Conservation (phyloP, 2,888 invertebrate genomes). For the Pediacus dermestoides region DNA sequence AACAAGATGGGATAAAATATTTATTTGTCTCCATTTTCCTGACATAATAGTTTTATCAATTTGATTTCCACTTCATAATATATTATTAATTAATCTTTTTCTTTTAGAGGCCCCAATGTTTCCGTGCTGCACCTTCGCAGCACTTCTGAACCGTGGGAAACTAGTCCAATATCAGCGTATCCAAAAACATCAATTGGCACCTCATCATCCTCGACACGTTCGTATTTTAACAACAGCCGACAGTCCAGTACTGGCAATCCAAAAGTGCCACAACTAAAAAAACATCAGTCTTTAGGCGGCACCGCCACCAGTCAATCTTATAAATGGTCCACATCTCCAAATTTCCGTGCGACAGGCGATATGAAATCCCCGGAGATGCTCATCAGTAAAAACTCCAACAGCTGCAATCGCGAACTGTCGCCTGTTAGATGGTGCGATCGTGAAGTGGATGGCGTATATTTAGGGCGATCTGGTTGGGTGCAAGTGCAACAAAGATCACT, state of each 20-base stretch:
- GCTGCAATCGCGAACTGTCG: slow-evolving; percentile 53
- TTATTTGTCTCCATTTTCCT: no score
- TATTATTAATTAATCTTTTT: slow-evolving; percentile 14
- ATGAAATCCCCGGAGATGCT: slow-evolving; percentile 51
- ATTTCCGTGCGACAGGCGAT: slow-evolving; percentile 46
- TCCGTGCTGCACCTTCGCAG: slow-evolving; percentile 56
- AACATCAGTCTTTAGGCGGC: slow-evolving; percentile 43
- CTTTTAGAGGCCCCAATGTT: slow-evolving; percentile 55
- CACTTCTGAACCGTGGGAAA: slow-evolving; percentile 57
- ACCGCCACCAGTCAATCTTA: slow-evolving; percentile 20
- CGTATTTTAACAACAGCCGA: slow-evolving; percentile 35
- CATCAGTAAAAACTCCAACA: slow-evolving; percentile 44
- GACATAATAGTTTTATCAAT: no score
- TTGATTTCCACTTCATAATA: no score
- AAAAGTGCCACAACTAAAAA: slow-evolving; percentile 36
- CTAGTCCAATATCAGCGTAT: slow-evolving; percentile 44
- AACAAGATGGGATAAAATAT: no score
- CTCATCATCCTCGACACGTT: slow-evolving; percentile 34
- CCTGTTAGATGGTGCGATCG: slow-evolving; percentile 59
- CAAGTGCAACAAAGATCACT: slow-evolving; percentile 56
- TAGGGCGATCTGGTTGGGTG: slow-evolving; percentile 58
- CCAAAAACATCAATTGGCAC: slow-evolving; percentile 34
- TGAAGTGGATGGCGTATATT: slow-evolving; percentile 58
- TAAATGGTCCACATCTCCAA: slow-evolving; percentile 37
- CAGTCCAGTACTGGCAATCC: slow-evolving; percentile 24